Evolutionary conservation across 2,797 vertebrate genomes (phyloP), one percentile per base, ranked within the genome.

Genomic region (Labeo calbasu): DNA sequence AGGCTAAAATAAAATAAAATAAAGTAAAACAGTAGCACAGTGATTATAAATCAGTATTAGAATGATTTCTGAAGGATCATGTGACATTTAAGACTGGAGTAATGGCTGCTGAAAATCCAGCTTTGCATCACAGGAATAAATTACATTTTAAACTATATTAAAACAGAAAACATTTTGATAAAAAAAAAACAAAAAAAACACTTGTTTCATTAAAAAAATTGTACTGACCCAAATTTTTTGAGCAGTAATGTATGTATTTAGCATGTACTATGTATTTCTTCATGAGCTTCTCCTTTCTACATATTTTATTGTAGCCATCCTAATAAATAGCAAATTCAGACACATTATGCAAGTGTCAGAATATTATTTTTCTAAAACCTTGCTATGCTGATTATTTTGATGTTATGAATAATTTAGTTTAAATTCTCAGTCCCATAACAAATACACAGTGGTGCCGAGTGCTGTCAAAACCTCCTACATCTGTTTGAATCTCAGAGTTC

Each of bases 401-500:
- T 75, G 55, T 46, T 6, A 81, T 40, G 21, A 79, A 57, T 40
- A 40, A 57, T 76, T 76, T 40, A 57, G 51, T 57, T 76, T 57
- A 40, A 76, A 76, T 69, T 13, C 13, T 79, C 66, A 69, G 25
- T 70, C 21, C 10, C 55, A 50, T 13, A 72, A 61, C 43, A 81
- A 61, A 63, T 43, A 17, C 51, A n/a, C 70, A n/a, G 55, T 50
- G 40, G 55, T 63, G 79, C 19, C 25, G 50, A 12, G 12, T 63
- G 79, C 69, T 72, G 55, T 50, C 68, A 81, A 72, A 81, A 23
- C 36, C 40, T 61, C 43, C 55, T 50, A 59, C 55, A 48, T 71
- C 69, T 28, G 28, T 36, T 57, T 61, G 4, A 72, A 61, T 71
- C 69, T 46, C 43, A 32, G 43, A 72, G 43, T 73, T 51, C 43